These are phyloP conservation scores for Streptopelia turtur DNA, from an alignment of 2,797 vertebrate species.

Conservation along the genomic window DNA sequence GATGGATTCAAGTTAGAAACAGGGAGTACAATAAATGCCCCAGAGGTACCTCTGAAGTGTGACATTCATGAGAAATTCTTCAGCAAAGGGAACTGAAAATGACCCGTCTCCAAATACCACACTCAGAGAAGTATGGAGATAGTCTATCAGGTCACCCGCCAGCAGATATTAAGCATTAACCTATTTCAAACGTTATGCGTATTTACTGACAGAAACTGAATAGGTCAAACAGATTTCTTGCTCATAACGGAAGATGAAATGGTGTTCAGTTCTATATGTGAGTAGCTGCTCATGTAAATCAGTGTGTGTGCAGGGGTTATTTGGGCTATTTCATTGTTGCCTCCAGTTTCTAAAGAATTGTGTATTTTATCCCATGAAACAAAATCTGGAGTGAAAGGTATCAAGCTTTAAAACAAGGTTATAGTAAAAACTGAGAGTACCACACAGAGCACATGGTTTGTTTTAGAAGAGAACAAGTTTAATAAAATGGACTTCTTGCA, in stretches of 20 bases:
- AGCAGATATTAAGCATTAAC: not conserved
- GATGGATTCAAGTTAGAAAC: not conserved
- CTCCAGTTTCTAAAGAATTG: not conserved
- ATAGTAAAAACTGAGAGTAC: not conserved
- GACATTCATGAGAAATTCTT: not conserved
- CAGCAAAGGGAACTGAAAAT: not conserved
- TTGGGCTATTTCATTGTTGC: not conserved
- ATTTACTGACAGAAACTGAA: not conserved
- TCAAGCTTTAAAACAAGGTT: not conserved
- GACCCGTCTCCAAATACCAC: not conserved
- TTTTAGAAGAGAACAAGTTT: constrained; percentile 13
- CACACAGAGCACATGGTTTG: not conserved
- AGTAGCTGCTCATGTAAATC: not conserved
- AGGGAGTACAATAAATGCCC: not conserved
- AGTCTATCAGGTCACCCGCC: not conserved
- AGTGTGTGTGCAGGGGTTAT: not conserved
- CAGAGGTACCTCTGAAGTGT: not conserved
- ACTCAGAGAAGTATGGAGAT: not conserved
- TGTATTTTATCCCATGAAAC: not conserved
- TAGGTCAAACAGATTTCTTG: not conserved
- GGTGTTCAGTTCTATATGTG: not conserved
- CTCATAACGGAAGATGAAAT: not conserved
- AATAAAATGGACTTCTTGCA: not conserved
- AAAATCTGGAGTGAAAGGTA: not conserved
- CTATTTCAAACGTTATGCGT: not conserved